Evolutionary conservation across 2,797 vertebrate species (phyloP).

Genomic region (Helostoma temminkii): DNA sequence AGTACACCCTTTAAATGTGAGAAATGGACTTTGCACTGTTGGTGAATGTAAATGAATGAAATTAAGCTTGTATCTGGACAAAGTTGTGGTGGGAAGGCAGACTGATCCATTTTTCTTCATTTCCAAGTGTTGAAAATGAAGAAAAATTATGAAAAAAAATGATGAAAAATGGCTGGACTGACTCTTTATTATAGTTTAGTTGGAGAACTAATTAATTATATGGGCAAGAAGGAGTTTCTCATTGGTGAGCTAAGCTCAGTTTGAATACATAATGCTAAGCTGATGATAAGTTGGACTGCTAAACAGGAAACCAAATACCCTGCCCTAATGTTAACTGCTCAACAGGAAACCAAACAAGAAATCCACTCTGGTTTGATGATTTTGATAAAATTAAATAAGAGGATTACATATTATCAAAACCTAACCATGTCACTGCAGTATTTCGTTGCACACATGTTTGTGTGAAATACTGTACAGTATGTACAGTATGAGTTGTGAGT

Average conservation of each 20-base stretch:
- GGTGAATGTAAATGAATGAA: constrained; percentile 18
- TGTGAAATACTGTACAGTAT: too few relatives aligned
- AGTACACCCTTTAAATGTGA: background rate
- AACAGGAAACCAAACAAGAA: background rate
- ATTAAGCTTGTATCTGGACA: constrained; percentile 7
- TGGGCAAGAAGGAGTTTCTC: constrained; percentile 35
- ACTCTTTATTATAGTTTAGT: constrained; percentile 32
- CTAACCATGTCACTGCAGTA: too few relatives aligned
- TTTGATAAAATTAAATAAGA: background rate
- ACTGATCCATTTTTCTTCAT: constrained; percentile 10
- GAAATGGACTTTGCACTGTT: constrained; percentile 2
- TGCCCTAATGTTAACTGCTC: too few relatives aligned
- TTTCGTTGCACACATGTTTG: too few relatives aligned
- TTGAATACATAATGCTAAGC: constrained; percentile 33
- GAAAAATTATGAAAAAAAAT: too few relatives aligned
- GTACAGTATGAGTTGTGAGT: too few relatives aligned
- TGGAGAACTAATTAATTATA: constrained; percentile 45
- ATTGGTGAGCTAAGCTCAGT: constrained; percentile 21
- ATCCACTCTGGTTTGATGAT: background rate
- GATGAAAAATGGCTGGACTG: constrained; percentile 34
- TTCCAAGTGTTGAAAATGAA: constrained; percentile 13
- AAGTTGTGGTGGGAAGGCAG: constrained; percentile 15
- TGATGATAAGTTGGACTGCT: too few relatives aligned
- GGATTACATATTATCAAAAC: too few relatives aligned
- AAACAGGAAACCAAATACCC: too few relatives aligned